These are phyloP conservation scores for human DNA, from an alignment of 2,113 vertebrate genomes.

Conservation along the genomic window GRCh38 chr5:69255501-69256000, in stretches of 20 bases:
- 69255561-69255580: neutral
- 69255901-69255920: too few species aligned
- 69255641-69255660: neutral
- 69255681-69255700: neutral
- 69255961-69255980: too few species aligned
- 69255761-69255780: neutral
- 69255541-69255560: neutral
- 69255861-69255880: too few species aligned
- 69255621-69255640: neutral
- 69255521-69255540: constrained; percentile 92
- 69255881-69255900: too few species aligned
- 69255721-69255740: constrained; percentile 43
- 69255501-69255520: constrained; percentile 99
- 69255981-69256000: too few species aligned
- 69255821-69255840: neutral
- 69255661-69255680: neutral
- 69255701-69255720: neutral
- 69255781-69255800: constrained; percentile 19
- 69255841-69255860: too few species aligned
- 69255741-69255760: neutral
- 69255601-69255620: neutral
- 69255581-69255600: neutral
- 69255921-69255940: too few species aligned
- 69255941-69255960: too few species aligned
- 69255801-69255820: neutral